Evolutionary conservation across 2,888 invertebrate genomes (phyloP).

Genomic region (Ophion ellenae): DNA sequence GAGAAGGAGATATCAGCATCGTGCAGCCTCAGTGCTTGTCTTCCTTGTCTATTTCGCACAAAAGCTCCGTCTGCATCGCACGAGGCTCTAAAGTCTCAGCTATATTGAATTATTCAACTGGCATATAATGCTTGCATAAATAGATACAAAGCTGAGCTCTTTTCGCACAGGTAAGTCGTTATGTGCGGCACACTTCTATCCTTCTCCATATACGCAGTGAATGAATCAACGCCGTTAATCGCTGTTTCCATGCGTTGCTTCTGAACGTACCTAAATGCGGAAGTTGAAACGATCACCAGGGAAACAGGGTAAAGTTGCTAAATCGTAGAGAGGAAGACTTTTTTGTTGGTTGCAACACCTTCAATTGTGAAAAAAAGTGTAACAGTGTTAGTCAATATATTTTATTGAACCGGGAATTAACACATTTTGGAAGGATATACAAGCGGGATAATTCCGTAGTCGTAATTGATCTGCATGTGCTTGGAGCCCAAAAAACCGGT

Average conservation of each 20-base stretch:
- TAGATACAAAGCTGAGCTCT: constrained; percentile 21
- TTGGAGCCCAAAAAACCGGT: no score
- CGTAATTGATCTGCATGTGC: no score
- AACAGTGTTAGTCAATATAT: no score
- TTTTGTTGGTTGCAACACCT: no score
- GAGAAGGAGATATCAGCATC: constrained; percentile 28
- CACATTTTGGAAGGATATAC: no score
- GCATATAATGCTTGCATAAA: constrained; percentile 55
- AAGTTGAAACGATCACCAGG: no score
- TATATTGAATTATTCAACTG: constrained; percentile 61
- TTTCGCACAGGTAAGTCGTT: constrained; percentile 4
- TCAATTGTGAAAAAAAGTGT: no score
- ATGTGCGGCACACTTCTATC: constrained; percentile 32
- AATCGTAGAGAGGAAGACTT: no score
- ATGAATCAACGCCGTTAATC: constrained; percentile 17
- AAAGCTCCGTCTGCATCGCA: constrained; percentile 18
- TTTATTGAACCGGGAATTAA: no score
- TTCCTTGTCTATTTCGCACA: constrained; percentile 60
- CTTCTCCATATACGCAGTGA: constrained; percentile 8
- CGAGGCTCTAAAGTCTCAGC: constrained; percentile 11
- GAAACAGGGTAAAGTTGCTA: no score
- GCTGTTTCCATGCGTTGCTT: background rate
- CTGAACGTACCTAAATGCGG: background rate
- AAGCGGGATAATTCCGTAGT: no score
- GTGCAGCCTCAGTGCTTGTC: constrained; percentile 43